Evolutionary conservation across 1,140 invertebrate species (phyloP).

Genomic region (Eueides isabella): DNA sequence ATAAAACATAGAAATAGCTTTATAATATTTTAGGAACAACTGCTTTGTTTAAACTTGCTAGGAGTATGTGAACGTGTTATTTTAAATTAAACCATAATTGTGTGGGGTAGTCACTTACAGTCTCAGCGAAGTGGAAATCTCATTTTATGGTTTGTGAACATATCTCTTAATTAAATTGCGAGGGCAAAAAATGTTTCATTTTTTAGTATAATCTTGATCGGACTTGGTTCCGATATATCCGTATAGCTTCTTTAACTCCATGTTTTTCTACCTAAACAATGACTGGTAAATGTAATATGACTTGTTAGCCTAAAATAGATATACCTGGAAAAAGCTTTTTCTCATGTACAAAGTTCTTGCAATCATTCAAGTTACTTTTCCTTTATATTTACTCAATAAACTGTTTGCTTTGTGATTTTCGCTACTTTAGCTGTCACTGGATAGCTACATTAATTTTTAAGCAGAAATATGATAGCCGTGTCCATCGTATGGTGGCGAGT

Average conservation of each 20-base stretch:
- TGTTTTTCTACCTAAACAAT: not conserved
- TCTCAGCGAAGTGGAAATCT: constrained; percentile 39
- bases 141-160: constrained; percentile 39
- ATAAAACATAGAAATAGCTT: not conserved
- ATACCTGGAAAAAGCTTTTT: not conserved
- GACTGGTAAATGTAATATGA: not conserved
- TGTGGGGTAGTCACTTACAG: constrained; percentile 38
- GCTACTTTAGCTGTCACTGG: constrained; percentile 7
- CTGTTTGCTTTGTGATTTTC: not conserved
- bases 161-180: constrained; percentile 31
- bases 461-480: constrained; percentile 41
- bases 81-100: constrained; percentile 33
- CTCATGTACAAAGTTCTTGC: not conserved
- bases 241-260: not conserved
- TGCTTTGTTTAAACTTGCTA: constrained; percentile 2
- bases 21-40: constrained; percentile 5
- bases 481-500: constrained; percentile 47
- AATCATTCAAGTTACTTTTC: not conserved
- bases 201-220: not conserved
- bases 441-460: constrained; percentile 60
- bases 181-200: constrained; percentile 16
- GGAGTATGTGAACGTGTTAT: constrained; percentile 13
- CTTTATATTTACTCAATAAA: not conserved
- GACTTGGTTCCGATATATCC: not conserved
- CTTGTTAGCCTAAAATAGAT: too few species aligned